A percentile compares a stretch with the other conserved stretches of the same genome.
These are phyloP conservation scores for Trichechus manatus DNA, from an alignment of 2,113 vertebrate species.

Conservation along the genomic window DNA sequence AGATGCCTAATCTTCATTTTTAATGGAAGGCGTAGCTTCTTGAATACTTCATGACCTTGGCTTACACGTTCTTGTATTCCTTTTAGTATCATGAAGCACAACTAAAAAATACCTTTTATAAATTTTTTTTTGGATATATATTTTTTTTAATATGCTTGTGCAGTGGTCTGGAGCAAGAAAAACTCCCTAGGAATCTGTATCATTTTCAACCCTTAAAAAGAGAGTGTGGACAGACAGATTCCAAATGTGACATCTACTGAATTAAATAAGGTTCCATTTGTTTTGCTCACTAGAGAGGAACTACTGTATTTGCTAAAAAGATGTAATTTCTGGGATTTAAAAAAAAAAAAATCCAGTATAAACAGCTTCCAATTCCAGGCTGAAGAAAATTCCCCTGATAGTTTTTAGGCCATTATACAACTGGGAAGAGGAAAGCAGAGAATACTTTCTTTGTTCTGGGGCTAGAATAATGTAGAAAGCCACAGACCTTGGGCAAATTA, in stretches of 20 bases:
- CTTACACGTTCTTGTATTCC: background rate
- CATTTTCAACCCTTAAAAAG: conserved; percentile 13
- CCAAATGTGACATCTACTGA: background rate
- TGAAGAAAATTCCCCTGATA: conserved; percentile 19
- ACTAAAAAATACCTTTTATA: conserved; percentile 16
- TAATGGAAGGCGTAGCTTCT: background rate
- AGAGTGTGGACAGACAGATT: background rate
- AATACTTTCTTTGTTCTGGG: conserved; percentile 57
- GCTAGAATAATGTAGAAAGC: conserved; percentile 48
- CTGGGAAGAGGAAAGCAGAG: conserved; percentile 6
- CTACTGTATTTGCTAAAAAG: conserved; percentile 46
- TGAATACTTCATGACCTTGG: background rate
- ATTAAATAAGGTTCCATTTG: conserved; percentile 9
- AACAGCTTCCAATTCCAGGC: conserved; percentile 29
- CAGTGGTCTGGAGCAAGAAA: conserved; percentile 1
- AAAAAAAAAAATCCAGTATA: conserved; percentile 36
- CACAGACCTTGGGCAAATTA: conserved; percentile 39
- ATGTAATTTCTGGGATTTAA: background rate
- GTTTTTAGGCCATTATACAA: conserved; percentile 26
- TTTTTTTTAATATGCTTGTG: background rate
- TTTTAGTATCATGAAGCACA: background rate
- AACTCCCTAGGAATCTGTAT: background rate
- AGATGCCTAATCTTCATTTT: background rate
- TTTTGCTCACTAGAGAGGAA: conserved; percentile 56
- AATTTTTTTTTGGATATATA: background rate